Evolutionary conservation across 2,797 vertebrate genomes (phyloP).

Genomic region (Tiaroga cobitis): DNA sequence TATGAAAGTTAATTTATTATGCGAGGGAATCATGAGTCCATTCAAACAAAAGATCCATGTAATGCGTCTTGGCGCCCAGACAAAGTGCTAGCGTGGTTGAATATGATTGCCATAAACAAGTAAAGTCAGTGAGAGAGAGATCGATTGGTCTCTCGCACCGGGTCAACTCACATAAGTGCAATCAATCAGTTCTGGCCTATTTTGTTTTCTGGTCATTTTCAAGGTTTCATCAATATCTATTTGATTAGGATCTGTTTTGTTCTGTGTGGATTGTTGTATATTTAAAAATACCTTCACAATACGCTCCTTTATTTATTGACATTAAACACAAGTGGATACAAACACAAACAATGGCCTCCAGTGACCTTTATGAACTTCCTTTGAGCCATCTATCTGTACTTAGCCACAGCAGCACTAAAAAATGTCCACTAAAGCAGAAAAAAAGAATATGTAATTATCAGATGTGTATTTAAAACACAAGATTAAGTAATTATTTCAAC

Average conservation of each 20-base stretch:
- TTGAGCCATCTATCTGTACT: not conserved
- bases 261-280: not conserved
- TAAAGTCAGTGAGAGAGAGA: conserved; percentile 13
- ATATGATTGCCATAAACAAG: conserved; percentile 17
- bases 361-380: not conserved
- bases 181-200: conserved; percentile 20
- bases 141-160: not conserved
- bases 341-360: not conserved
- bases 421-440: not conserved
- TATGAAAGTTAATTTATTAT: not conserved
- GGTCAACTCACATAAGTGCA: conserved; percentile 10
- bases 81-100: not conserved
- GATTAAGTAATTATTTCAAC: no score
- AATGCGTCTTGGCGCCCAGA: not conserved
- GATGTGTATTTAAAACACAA: not conserved
- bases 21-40: not conserved
- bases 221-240: conserved; percentile 2
- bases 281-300: not conserved
- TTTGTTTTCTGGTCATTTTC: not conserved
- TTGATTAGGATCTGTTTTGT: conserved; percentile 5
- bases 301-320: not conserved
- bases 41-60: not conserved
- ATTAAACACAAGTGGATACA: not conserved
- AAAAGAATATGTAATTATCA: not conserved
- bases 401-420: not conserved